phyloP scores from a whole-genome alignment of 2,113 vertebrate genomes.

The Lutjanus erythropterus region DNA sequence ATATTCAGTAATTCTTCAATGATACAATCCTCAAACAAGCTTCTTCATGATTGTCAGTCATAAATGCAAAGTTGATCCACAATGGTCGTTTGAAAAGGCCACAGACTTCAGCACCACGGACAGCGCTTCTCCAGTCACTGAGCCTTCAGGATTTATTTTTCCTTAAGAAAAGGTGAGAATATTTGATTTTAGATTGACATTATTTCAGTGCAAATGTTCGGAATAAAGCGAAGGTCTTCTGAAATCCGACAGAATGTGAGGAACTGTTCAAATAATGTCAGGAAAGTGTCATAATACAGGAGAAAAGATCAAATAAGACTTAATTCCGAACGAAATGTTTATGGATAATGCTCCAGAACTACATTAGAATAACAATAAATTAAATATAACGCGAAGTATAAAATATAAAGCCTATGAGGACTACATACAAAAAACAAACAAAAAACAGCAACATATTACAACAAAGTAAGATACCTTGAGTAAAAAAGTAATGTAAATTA shows the following conservation, averaged over 20 bases:
- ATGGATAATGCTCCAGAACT: no score
- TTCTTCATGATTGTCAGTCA: not conserved
- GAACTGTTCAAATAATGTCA: not conserved
- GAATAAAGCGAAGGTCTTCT: not conserved
- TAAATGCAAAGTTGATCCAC: rapidly evolving
- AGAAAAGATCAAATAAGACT: no score
- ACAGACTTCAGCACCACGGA: slow-evolving; percentile 67
- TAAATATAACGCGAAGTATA: no score
- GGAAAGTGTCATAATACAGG: not conserved
- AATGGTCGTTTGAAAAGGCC: not conserved
- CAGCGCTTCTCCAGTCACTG: not conserved
- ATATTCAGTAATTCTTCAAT: no score
- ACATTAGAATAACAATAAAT: no score
- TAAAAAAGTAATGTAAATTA: not conserved
- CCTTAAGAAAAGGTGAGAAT: not conserved
- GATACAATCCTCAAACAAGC: no score
- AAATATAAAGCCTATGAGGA: no score
- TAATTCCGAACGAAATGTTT: no score
- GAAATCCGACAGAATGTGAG: not conserved
- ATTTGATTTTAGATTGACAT: not conserved
- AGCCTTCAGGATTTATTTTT: not conserved
- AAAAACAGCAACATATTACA: no score
- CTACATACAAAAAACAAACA: no score
- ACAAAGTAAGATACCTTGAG: no score
- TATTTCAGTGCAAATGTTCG: not conserved